A percentile compares a stretch with the other conserved stretches of the same genome.
Conservation (phyloP, 2,113 vertebrate genomes). For the Rousettus leschenaultii region DNA sequence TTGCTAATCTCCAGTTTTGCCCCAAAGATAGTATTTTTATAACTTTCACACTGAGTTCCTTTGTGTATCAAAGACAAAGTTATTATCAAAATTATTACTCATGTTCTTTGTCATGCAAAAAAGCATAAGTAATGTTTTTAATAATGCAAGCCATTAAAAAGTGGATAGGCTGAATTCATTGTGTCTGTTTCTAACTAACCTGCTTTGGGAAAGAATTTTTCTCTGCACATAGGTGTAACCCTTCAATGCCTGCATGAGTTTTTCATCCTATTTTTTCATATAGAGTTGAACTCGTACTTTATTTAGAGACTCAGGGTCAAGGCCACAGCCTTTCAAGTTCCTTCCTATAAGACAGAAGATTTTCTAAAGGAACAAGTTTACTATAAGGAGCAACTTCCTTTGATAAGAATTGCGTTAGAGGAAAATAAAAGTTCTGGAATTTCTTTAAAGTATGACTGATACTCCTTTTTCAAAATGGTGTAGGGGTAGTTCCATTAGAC, state of each 20-base stretch:
- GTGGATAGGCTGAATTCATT: conserved; percentile 69
- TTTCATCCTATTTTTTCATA: not conserved
- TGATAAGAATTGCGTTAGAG: not conserved
- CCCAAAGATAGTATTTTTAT: conserved; percentile 68
- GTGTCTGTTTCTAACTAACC: conserved; percentile 46
- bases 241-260: conserved; percentile 9
- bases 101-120: conserved; percentile 75
- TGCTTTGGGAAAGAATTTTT: conserved; percentile 25
- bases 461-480: not conserved
- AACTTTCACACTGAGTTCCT: conserved; percentile 67
- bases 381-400: conserved; percentile 7
- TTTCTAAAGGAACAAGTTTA: not conserved
- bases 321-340: not conserved
- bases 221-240: conserved; percentile 45
- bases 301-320: not conserved
- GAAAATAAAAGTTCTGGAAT: not conserved
- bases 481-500: not conserved
- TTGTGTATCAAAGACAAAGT: conserved; percentile 73
- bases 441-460: not conserved
- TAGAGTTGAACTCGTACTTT: not conserved
- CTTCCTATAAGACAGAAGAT: not conserved
- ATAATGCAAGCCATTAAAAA: conserved; percentile 74
- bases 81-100: conserved; percentile 78
- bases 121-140: conserved; percentile 78
- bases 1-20: conserved; percentile 66